phyloP scores from a whole-genome alignment of 2,113 vertebrate species.

The Cynopterus brachyotis region DNA sequence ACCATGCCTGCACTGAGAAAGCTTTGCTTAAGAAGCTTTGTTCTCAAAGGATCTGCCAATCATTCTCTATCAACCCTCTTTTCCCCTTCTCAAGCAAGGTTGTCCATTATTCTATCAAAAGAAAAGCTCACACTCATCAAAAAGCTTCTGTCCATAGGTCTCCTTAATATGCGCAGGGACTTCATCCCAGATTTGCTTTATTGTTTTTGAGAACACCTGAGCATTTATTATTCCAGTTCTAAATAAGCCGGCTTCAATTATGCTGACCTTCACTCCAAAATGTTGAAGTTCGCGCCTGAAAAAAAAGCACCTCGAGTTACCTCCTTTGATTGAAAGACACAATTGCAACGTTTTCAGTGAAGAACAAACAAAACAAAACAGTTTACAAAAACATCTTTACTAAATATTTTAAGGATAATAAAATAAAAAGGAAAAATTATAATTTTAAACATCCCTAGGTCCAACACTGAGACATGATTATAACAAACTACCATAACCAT shows the following conservation, averaged over 20 bases:
- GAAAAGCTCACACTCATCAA: conserved; percentile 79
- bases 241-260: conserved; percentile 85
- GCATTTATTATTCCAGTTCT: conserved; percentile 58
- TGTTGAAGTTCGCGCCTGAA: conserved; percentile 81
- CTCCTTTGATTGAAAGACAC: background rate
- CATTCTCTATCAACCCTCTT: background rate
- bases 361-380: background rate
- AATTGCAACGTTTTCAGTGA: background rate
- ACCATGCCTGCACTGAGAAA: background rate
- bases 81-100: background rate
- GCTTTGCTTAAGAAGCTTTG: background rate
- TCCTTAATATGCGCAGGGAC: conserved; percentile 76
- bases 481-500: background rate
- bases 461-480: background rate
- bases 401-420: conserved; percentile 18
- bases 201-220: accelerated
- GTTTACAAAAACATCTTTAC: background rate
- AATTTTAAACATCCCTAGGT: background rate
- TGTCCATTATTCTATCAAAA: background rate
- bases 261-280: conserved; percentile 85
- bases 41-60: background rate
- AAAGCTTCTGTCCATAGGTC: conserved; percentile 80
- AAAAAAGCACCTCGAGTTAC: background rate
- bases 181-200: conserved; percentile 74
- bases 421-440: background rate